Base-by-base conservation (phyloP, 2,888 invertebrate genomes). In the Sphaeridia pumilis region DNA sequence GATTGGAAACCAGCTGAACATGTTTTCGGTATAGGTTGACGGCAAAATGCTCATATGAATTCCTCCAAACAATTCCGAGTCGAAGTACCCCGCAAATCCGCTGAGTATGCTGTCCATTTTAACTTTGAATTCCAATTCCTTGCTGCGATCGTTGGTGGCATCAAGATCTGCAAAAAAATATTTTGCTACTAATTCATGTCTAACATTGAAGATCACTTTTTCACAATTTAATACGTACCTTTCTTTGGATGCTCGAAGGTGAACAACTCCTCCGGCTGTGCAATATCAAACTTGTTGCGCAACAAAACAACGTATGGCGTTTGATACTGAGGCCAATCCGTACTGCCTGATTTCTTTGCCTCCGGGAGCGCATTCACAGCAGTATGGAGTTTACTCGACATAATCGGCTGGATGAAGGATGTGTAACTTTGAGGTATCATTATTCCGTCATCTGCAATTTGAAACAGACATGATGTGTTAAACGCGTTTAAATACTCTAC, bases 1-100 rank as follows among this genome's bases (percentile, higher is more conserved):
- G 60, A 94, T 87, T 4, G 97, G 94, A 70, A 97, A 98, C 98
- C 98, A 98, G 58, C 92, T 92, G 67, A 92, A 86, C 90, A 98
- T 90, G 64, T 87, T 88, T 1, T 78, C 76, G 21, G 93, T 89
- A 69, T 90, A 87, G 1, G 87, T 87, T 43, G 79, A 76, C 1
- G 97, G 95, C 66, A 86, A 81, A 67, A 90, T 95, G 70, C 95
- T 95, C 45, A 98, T 74, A 65, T 73, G 79, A 52, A 93, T 79
- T 66, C 87, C 80, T 58, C 84, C 84, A 71, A 87, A 95, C 17
- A 98, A 75, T 22, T 79, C 74, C 36, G 90, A 82, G 68, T 93
- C 87, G 73, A 98, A 98, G 71, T 90, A 98, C 4, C 98, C 98
- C 25, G 86, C 87, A 72, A 98, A 88, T 2, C 95, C 98, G 68